These are phyloP conservation scores for Cataglyphis hispanica DNA, from an alignment of 1,140 invertebrate species.

Conservation along the genomic window DNA sequence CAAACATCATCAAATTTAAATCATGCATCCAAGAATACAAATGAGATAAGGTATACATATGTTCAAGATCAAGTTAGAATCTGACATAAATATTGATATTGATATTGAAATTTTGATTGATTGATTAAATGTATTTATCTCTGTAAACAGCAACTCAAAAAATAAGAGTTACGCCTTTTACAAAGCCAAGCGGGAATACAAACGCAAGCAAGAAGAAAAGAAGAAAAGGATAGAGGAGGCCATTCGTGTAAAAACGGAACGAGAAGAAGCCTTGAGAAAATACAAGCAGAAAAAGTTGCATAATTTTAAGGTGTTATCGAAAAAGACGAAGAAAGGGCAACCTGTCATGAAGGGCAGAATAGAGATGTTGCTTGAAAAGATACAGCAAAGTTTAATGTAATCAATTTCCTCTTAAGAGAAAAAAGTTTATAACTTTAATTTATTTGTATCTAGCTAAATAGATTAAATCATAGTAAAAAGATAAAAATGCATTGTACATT, in stretches of 20 bases:
- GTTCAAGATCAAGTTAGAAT: not conserved
- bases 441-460: not conserved
- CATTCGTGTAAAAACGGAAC: constrained; percentile 86
- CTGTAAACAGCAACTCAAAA: constrained; percentile 28
- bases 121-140: constrained; percentile 32
- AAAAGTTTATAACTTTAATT: too few species aligned
- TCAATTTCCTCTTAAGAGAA: not conserved
- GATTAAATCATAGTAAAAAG: not conserved
- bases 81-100: not conserved
- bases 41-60: constrained; percentile 34
- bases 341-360: constrained; percentile 92
- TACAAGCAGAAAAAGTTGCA: constrained; percentile 90
- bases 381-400: constrained; percentile 79
- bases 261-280: constrained; percentile 88
- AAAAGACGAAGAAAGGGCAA: constrained; percentile 92
- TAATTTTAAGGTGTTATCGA: constrained; percentile 89
- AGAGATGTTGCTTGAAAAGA: constrained; percentile 91
- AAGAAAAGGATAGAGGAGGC: constrained; percentile 85
- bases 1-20: constrained; percentile 19
- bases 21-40: not conserved
- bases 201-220: constrained; percentile 87
- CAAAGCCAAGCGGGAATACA: constrained; percentile 87
- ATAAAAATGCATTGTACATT: not conserved
- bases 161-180: constrained; percentile 84
- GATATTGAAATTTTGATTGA: too few species aligned